Conservation (phyloP, 2,113 vertebrate species). For the Isichthys henryi region DNA sequence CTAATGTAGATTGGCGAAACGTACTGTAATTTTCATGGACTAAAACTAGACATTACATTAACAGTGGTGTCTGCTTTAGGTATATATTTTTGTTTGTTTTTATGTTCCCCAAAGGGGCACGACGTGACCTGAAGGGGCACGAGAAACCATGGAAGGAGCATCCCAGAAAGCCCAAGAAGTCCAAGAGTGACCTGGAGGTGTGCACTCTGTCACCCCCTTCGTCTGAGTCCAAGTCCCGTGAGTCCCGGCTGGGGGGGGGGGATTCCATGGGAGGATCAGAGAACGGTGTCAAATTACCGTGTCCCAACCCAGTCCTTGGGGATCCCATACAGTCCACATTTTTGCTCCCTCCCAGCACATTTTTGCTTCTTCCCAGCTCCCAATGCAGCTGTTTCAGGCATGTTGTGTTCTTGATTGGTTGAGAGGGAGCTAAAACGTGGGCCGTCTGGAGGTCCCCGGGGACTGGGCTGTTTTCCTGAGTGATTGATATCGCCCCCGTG, state of each 20-base stretch:
- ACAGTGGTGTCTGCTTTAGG: not conserved
- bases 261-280: not conserved
- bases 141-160: slow-evolving; percentile 91
- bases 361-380: not conserved
- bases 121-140: slow-evolving; percentile 76
- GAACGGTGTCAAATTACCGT: not conserved
- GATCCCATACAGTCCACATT: not conserved
- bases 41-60: not conserved
- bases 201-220: slow-evolving; percentile 87
- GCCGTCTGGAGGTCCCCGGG: not conserved
- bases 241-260: slow-evolving; percentile 43
- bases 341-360: too few species aligned
- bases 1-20: not conserved
- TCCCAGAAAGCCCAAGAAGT: slow-evolving; percentile 94
- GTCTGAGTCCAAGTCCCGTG: slow-evolving; percentile 86
- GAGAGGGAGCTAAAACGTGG: not conserved
- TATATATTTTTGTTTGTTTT: not conserved
- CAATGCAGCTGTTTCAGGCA: not conserved
- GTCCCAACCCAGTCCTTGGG: not conserved
- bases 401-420: not conserved
- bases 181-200: slow-evolving; percentile 91
- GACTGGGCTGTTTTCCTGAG: not conserved
- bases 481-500: not conserved
- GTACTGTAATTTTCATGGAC: not conserved
- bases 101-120: slow-evolving; percentile 63